These are phyloP conservation scores for Trichogramma pretiosum DNA, from an alignment of 1,140 invertebrate genomes.

Conservation along the genomic window DNA sequence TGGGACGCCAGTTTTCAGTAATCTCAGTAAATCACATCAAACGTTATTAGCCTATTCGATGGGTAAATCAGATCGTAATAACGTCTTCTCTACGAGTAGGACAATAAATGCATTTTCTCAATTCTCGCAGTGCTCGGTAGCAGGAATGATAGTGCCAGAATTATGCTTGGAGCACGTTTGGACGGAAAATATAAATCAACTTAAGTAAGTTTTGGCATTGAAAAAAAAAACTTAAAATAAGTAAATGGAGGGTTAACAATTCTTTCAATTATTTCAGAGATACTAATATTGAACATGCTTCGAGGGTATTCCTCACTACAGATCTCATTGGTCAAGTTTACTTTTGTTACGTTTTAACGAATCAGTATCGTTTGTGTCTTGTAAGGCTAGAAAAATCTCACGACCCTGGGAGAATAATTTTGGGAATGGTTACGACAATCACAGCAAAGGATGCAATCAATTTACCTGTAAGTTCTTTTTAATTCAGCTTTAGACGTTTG, in stretches of 20 bases:
- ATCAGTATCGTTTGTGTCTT: conserved; percentile 59
- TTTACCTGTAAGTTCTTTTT: conserved; percentile 50
- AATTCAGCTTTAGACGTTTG: no score
- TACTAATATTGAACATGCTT: conserved; percentile 48
- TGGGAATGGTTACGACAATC: conserved; percentile 64
- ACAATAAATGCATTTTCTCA: no score
- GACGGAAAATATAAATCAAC: conserved; percentile 61
- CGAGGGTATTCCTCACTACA: conserved; percentile 69
- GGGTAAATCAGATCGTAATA: conserved; percentile 23
- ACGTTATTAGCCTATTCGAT: conserved; percentile 31
- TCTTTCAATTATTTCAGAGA: conserved; percentile 37
- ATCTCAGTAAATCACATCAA: conserved; percentile 33
- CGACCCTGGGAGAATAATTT: conserved; percentile 54
- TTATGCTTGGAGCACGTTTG: conserved; percentile 82
- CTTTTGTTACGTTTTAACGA: conserved; percentile 69
- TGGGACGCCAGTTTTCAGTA: conserved; percentile 22
- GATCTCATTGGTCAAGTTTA: conserved; percentile 78
- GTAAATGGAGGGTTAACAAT: no score
- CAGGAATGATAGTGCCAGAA: conserved; percentile 48
- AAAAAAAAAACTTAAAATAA: no score
- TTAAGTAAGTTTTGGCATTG: conserved; percentile 41
- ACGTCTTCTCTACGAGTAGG: not conserved
- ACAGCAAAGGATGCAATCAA: conserved; percentile 75
- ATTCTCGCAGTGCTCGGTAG: not conserved
- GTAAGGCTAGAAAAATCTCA: conserved; percentile 68